phyloP scores from a whole-genome alignment of 2,113 vertebrate genomes.

The Saccopteryx leptura region DNA sequence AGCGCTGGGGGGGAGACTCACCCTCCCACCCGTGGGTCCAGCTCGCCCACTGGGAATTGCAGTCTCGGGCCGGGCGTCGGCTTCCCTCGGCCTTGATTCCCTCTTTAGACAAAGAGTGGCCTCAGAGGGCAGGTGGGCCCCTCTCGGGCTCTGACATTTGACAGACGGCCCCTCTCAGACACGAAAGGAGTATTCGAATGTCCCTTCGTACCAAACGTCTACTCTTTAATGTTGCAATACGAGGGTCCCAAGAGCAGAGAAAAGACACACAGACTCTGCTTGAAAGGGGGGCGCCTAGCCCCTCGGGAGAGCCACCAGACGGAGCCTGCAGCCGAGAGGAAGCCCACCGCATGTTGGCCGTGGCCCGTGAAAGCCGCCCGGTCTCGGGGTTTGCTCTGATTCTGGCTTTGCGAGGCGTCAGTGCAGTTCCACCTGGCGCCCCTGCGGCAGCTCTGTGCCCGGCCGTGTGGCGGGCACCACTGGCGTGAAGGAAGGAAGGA shows the following conservation, averaged over 20 bases:
- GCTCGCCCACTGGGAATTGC: fast-evolving
- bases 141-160: not conserved
- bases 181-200: not conserved
- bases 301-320: too few species aligned
- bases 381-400: not conserved
- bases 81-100: not conserved
- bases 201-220: fast-evolving
- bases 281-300: not conserved
- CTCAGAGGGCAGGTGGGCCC: not conserved
- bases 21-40: fast-evolving
- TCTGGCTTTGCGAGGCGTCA: not conserved
- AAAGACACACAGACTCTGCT: not conserved
- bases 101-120: not conserved
- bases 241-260: not conserved
- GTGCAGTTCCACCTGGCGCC: not conserved
- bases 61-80: fast-evolving
- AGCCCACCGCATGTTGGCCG: not conserved
- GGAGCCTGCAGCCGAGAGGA: fast-evolving
- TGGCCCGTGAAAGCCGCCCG: too few species aligned
- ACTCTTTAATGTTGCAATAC: fast-evolving
- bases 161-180: not conserved
- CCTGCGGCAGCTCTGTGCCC: not conserved
- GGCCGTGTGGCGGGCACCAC: too few species aligned
- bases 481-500: not conserved
- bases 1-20: not conserved